Base-by-base conservation (phyloP, 2,888 invertebrate species). In the Drymonia ruficornis region DNA sequence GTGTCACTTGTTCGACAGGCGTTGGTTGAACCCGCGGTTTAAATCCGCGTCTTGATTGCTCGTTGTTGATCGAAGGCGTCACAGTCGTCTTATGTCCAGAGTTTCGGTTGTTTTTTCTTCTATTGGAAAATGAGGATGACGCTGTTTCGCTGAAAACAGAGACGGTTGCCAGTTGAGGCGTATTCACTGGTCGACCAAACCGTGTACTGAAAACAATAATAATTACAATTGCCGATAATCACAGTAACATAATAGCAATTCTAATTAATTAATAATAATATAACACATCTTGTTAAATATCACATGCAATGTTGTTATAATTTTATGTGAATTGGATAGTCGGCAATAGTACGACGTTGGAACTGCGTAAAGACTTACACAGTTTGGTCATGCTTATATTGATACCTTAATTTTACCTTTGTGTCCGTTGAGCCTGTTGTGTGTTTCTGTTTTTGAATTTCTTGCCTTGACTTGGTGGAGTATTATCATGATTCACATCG, bases 131-230 rank as follows among this genome's bases (percentile, higher is more conserved):
- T 19, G 93, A 85, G 46, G 93, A 91, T 52, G 89, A 84, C 63
- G 89, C 72, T 66, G 93, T 85, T 83, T 94, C 94, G 90, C 95
- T 95, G 94, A 94, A 94, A 91, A 89, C 94, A 93, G 94, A 95
- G 78, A 94, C 93, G 85, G 95, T 94, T 81, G 94, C 93, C 85
- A 94, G 89, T 91, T 95, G 94, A 89, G 89, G 88, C 63, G 92
- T 86, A 70, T 93, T 93, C 83, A 89, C 88, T 60, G 87, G 84
- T 64, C 89, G 86, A 73, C 89, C 86, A 82, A 82, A 89, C 73
- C 87, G 87, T 73, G 86, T 86, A 86, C 91, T 91, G 90, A 84
- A 91, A 92, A 84, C 76, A 81, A 80, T 81, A 79, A 81, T 61
- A 70, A 65, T 58, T 63, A 67, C 65, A 70, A 65, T 63, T 67